These are phyloP conservation scores for Lasioglossum baleicum DNA, from an alignment of 1,140 invertebrate genomes.

Conservation along the genomic window DNA sequence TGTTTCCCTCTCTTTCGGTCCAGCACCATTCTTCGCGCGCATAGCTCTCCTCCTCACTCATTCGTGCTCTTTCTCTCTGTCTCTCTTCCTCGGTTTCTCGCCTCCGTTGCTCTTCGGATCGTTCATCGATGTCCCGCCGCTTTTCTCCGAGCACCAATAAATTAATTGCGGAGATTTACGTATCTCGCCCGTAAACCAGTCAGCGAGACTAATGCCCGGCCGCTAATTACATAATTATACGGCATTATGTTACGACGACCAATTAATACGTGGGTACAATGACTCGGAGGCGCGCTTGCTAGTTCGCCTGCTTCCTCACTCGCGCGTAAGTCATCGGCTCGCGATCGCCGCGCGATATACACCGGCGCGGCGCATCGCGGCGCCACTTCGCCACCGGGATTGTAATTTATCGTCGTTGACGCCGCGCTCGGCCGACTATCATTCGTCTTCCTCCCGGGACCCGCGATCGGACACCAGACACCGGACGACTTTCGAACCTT, in stretches of 20 bases:
- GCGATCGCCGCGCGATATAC: constrained; percentile 48
- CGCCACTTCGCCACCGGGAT: constrained; percentile 57
- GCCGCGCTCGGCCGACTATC: constrained; percentile 60
- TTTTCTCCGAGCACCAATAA: constrained; percentile 67
- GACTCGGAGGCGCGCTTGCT: constrained; percentile 49
- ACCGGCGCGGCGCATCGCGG: constrained; percentile 52
- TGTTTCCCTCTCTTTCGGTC: not conserved
- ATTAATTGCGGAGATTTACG: constrained; percentile 78
- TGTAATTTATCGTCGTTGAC: constrained; percentile 77
- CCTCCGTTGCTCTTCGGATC: not conserved
- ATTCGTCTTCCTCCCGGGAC: constrained; percentile 5
- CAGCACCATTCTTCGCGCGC: too few species aligned
- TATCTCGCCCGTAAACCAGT: constrained; percentile 77
- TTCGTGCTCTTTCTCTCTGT: not conserved
- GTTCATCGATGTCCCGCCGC: constrained; percentile 7
- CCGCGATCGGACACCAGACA: not conserved
- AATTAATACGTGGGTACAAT: constrained; percentile 75
- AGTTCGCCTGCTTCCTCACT: too few species aligned
- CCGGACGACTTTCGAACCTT: not conserved
- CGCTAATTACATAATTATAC: constrained; percentile 80
- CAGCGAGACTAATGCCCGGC: constrained; percentile 72
- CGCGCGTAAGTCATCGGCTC: constrained; percentile 40
- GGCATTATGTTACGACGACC: constrained; percentile 72
- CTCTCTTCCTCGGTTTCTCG: not conserved
- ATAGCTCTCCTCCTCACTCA: not conserved